Evolutionary conservation across 2,888 invertebrate species (phyloP).

Genomic region (Silvanus unidentatus): DNA sequence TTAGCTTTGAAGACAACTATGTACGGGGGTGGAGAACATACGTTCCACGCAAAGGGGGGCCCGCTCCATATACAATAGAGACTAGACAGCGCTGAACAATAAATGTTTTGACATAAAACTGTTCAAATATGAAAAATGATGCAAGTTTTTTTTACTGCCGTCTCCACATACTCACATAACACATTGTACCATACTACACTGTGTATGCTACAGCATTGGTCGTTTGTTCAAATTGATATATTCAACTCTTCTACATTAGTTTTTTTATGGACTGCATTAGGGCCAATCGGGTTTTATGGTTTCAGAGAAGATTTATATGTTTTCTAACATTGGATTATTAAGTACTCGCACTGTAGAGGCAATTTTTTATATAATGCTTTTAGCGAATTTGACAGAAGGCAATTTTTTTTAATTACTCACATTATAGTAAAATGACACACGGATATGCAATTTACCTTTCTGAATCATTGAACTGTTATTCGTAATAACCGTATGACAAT

Average conservation of each 20-base stretch:
- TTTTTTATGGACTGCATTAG: conserved; percentile 1
- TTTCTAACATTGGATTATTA: too few relatives aligned
- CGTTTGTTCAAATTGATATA: conserved; percentile 15
- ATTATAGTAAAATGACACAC: too few relatives aligned
- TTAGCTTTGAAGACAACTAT: conserved; percentile 20
- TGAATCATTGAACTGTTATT: too few relatives aligned
- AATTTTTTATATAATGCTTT: too few relatives aligned
- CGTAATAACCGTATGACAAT: too few relatives aligned
- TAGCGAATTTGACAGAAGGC: too few relatives aligned
- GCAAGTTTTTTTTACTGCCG: conserved; percentile 7
- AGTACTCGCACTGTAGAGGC: too few relatives aligned
- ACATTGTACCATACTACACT: too few relatives aligned
- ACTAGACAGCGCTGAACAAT: conserved; percentile 8
- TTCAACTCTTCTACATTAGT: conserved; percentile 1
- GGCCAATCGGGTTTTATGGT: background rate
- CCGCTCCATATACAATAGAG: background rate
- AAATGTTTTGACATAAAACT: conserved; percentile 15
- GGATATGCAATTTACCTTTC: too few relatives aligned
- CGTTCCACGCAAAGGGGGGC: background rate
- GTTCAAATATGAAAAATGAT: conserved; percentile 16
- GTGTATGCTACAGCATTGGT: background rate
- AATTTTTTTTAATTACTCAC: too few relatives aligned
- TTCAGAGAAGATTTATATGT: too few relatives aligned
- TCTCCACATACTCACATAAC: conserved; percentile 3
- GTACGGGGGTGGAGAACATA: conserved; percentile 9